Percentiles rank a stretch among this genome's conserved stretches.
These are phyloP conservation scores for Hylaeus volcanicus DNA, from an alignment of 1,140 invertebrate genomes.

Conservation along the genomic window DNA sequence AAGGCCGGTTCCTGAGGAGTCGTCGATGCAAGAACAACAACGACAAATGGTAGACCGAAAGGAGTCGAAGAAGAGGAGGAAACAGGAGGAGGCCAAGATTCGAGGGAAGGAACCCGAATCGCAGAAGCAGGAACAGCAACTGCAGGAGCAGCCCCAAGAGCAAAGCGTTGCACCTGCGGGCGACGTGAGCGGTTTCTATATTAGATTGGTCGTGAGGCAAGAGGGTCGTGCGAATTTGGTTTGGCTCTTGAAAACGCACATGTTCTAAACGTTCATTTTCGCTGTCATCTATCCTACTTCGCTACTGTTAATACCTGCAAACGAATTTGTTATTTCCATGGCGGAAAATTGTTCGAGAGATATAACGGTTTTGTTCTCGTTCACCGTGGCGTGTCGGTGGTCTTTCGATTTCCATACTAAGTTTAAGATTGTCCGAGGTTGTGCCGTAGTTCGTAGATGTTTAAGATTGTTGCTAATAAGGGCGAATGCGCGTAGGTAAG, in stretches of 20 bases:
- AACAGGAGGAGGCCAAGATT: slow-evolving; percentile 6
- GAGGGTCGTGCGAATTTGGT: slow-evolving; percentile 74
- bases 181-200: slow-evolving; percentile 70
- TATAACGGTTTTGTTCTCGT: not conserved
- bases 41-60: not conserved
- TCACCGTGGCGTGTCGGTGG: too few species aligned
- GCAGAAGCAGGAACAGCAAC: slow-evolving; percentile 40
- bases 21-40: slow-evolving; percentile 22
- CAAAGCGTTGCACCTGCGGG: slow-evolving; percentile 42
- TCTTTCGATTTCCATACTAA: not conserved
- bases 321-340: not conserved
- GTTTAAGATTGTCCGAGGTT: not conserved
- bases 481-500: not conserved
- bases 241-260: slow-evolving; percentile 78
- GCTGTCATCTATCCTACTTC: not conserved
- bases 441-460: slow-evolving; percentile 10
- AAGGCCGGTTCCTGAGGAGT: not conserved
- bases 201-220: slow-evolving; percentile 75
- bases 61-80: slow-evolving; percentile 9
- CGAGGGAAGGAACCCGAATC: slow-evolving; percentile 13
- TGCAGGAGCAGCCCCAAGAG: slow-evolving; percentile 26
- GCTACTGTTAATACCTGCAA: not conserved
- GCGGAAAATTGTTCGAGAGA: slow-evolving; percentile 5
- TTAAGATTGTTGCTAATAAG: slow-evolving; percentile 5
- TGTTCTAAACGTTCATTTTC: slow-evolving; percentile 64